These are phyloP conservation scores for Clytia hemisphaerica DNA, from an alignment of 30 jellyfish, hydroid and myxozoan genomes.

Conservation along the genomic window DNA sequence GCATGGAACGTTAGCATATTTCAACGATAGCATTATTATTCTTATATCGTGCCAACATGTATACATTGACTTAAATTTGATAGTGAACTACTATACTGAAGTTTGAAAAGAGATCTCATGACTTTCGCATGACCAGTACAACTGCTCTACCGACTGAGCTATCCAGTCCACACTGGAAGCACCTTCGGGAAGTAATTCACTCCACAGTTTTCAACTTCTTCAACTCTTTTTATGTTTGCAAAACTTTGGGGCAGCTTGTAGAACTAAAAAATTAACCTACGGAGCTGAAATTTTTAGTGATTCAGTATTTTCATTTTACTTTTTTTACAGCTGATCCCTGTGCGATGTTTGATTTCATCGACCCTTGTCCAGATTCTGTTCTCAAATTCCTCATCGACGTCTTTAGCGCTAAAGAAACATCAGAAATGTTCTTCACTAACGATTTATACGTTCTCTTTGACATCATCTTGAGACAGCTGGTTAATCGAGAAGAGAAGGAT, in stretches of 20 bases:
- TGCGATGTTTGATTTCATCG: conserved; percentile 55
- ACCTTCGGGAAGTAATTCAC: too few species aligned
- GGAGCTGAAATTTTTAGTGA: too few species aligned
- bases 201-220: too few species aligned
- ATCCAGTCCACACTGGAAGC: too few species aligned
- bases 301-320: background rate
- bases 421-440: conserved; percentile 72
- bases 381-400: conserved; percentile 65
- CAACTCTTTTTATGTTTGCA: too few species aligned
- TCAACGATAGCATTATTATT: background rate
- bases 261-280: too few species aligned
- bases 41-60: background rate
- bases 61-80: too few species aligned
- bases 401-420: conserved; percentile 59
- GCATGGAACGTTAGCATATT: background rate
- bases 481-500: conserved; percentile 58
- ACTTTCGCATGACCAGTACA: too few species aligned
- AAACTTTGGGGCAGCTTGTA: too few species aligned
- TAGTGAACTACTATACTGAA: too few species aligned
- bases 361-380: conserved; percentile 51
- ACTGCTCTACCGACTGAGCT: too few species aligned
- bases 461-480: conserved; percentile 62
- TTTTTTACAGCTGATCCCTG: conserved; percentile 69
- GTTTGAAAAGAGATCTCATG: too few species aligned
- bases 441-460: conserved; percentile 72